Conservation (phyloP, 2,888 invertebrate genomes). For the Oithona nana region DNA sequence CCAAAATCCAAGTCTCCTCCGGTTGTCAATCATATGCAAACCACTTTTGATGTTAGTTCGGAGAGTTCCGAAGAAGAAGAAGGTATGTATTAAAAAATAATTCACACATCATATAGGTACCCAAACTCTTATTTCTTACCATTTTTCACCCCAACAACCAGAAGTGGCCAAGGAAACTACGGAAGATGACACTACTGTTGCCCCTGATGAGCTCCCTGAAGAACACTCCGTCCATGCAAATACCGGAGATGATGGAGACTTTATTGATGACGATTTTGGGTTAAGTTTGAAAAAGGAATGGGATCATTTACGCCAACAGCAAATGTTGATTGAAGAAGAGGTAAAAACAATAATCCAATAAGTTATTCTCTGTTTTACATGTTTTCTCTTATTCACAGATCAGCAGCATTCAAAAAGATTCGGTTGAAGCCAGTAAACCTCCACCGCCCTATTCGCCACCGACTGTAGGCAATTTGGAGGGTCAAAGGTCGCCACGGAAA, state of each 20-base stretch:
- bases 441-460: neutral
- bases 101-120: no score
- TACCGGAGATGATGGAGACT: no score
- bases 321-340: slow-evolving; percentile 26
- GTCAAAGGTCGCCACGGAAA: neutral
- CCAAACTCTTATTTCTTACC: no score
- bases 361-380: no score
- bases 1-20: neutral
- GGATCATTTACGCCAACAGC: slow-evolving; percentile 40
- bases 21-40: slow-evolving; percentile 21
- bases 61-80: slow-evolving; percentile 10
- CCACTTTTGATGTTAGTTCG: slow-evolving; percentile 21
- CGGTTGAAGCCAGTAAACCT: neutral
- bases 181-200: no score
- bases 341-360: no score
- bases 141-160: no score
- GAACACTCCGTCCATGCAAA: no score
- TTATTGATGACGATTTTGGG: slow-evolving; percentile 28
- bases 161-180: no score
- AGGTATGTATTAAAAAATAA: no score
- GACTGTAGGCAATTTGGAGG: neutral
- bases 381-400: no score
- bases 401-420: slow-evolving; percentile 3
- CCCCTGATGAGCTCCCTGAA: no score
- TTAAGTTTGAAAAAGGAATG: slow-evolving; percentile 32